A percentile compares a stretch with the other conserved stretches of the same genome.
phyloP scores from a whole-genome alignment of 2,113 vertebrate genomes.

The Nothoprocta perdicaria region DNA sequence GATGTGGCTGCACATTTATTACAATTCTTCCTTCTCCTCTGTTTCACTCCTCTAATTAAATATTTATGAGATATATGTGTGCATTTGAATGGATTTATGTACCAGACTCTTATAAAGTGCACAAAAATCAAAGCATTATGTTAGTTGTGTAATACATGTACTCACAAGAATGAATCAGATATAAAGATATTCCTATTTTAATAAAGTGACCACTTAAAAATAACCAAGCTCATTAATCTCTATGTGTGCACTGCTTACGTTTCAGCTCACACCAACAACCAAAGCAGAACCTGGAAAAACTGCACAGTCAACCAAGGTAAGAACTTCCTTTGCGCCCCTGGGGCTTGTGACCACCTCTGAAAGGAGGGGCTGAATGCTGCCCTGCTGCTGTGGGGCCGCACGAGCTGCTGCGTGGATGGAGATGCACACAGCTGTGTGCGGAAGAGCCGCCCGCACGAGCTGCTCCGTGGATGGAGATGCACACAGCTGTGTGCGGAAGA shows the following conservation, averaged over 20 bases:
- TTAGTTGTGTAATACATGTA: not conserved
- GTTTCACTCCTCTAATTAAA: not conserved
- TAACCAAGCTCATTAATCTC: not conserved
- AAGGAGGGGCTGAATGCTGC: not conserved
- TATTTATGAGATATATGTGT: accelerated
- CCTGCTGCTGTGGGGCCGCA: accelerated
- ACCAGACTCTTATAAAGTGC: not conserved
- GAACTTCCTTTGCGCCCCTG: not conserved
- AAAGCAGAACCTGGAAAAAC: slow-evolving; percentile 64
- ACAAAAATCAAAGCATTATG: accelerated
- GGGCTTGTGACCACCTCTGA: not conserved
- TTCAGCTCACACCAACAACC: not conserved
- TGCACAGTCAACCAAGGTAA: slow-evolving; percentile 60
- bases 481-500: too few species aligned
- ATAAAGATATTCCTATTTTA: not conserved
- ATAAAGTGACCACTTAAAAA: not conserved
- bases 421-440: too few species aligned
- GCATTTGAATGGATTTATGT: not conserved
- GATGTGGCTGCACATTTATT: not conserved
- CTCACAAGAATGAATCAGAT: not conserved
- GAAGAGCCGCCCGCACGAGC: too few species aligned
- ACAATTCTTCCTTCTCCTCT: not conserved
- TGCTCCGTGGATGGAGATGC: not conserved
- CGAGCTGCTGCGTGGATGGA: not conserved
- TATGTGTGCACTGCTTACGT: not conserved